Evolutionary conservation across 2,888 invertebrate species (phyloP), one percentile per base, ranked within the genome.

Genomic region (Agrotis clavis): DNA sequence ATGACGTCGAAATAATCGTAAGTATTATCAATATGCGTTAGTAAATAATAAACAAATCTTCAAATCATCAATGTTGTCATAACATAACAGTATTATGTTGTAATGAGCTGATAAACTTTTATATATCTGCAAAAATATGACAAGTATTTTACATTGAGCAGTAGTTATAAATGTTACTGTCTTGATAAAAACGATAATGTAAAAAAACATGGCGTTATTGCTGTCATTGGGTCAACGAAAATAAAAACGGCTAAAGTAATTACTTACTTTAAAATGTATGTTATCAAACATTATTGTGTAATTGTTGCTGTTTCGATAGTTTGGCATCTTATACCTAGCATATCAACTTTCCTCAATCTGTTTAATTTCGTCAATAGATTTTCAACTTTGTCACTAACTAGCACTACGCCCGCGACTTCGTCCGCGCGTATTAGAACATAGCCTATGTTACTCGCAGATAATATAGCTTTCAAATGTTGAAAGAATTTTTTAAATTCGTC

Each of bases 1-100:
- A 97, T 50, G 99, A 99, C 89, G 90, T 98, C 30, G 96, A 97
- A 82, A 93, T 97, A 67, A 92, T 98, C 95, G 98, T 98, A 97
- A 95, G 97, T 91, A 66, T 18, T 51, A 56, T 21, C 51, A 47
- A 63, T 41, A 18, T 63, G 35, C 19, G 18, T 21, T 25, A n/a
- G 25, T 56, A 5, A 35, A 35, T 41, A 41, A 41, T 9, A 41
- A 41, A 53, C 25, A 68, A n/a, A 59, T 48, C 53, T 61, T 51
- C 9, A 21, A 72, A 51, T 54, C 41, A 11, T 41, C 0, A 45
- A 30, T 70, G 47, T 66, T 71, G 62, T 35, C 21, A 71, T 53
- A 54, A 71, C 13, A 80, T 6, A 59, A 51, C 56, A 21, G 51
- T 61, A 67, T 56, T 50, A 51, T 41, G 57, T 65, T n/a, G 41